Evolutionary conservation across 2,797 vertebrate genomes (phyloP).

Genomic region (Salmo trutta): DNA sequence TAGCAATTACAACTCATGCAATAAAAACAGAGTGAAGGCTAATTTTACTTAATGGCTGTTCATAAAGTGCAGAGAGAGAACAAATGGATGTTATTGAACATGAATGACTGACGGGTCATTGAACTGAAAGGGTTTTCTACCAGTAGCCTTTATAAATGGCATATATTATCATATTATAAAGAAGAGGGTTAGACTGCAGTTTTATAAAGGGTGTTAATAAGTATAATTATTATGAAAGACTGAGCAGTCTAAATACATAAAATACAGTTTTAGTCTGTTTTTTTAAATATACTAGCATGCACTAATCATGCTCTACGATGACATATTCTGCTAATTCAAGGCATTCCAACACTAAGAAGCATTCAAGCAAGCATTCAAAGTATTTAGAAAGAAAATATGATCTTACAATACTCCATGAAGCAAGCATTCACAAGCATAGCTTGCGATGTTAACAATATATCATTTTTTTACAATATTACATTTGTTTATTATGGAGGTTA

Average conservation of each 20-base stretch:
- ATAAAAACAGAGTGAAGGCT: background rate
- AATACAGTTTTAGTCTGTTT: slow-evolving; percentile 10
- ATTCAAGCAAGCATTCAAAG: slow-evolving; percentile 24
- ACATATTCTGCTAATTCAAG: slow-evolving; percentile 15
- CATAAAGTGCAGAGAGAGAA: background rate
- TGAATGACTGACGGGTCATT: background rate
- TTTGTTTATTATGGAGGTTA: slow-evolving; percentile 23
- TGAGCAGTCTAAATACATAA: slow-evolving; percentile 12
- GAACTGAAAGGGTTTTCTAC: background rate
- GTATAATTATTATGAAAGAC: background rate
- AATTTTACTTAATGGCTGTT: background rate
- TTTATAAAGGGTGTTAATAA: background rate
- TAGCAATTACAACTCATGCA: background rate
- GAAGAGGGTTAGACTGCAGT: background rate
- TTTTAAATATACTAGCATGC: slow-evolving; percentile 35
- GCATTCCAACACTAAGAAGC: slow-evolving; percentile 30
- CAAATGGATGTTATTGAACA: slow-evolving; percentile 6
- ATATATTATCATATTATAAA: background rate
- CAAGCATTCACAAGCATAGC: slow-evolving; percentile 33
- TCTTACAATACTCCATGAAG: background rate
- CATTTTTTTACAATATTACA: slow-evolving; percentile 17
- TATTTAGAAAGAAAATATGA: background rate
- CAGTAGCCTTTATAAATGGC: background rate
- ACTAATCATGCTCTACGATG: slow-evolving; percentile 39
- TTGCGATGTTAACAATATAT: slow-evolving; percentile 17